Evolutionary conservation across 2,797 vertebrate species (phyloP).

Genomic region (Urosaurus nigricauda): DNA sequence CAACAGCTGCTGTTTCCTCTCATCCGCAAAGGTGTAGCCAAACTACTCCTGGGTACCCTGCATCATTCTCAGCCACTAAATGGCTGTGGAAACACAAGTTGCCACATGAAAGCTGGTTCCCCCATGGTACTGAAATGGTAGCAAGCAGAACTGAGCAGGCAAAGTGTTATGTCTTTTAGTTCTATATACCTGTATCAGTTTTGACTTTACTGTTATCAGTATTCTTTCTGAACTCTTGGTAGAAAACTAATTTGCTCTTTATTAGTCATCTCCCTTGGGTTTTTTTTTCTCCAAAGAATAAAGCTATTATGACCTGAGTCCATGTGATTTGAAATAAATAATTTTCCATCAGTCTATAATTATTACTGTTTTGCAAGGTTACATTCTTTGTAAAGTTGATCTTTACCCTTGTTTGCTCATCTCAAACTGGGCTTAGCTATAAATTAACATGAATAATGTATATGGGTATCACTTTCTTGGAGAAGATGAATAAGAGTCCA

Average conservation of each 20-base stretch:
- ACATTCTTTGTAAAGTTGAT: constrained; percentile 4
- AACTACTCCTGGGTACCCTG: too few species aligned
- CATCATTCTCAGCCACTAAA: too few species aligned
- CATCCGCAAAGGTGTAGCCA: too few species aligned
- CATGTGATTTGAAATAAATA: constrained; percentile 12
- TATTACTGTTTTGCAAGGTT: constrained; percentile 18
- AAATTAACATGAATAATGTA: constrained; percentile 25
- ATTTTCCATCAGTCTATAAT: constrained; percentile 4
- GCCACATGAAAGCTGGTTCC: too few species aligned
- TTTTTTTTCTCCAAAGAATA: constrained; percentile 56
- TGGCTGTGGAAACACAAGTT: too few species aligned
- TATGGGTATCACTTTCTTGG: not conserved
- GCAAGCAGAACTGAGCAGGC: too few species aligned
- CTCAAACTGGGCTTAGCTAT: constrained; percentile 3
- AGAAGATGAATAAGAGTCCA: not conserved
- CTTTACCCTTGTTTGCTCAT: constrained; percentile 9
- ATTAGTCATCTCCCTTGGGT: constrained; percentile 35
- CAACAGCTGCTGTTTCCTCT: too few species aligned
- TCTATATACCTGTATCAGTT: constrained; percentile 33
- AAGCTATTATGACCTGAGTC: constrained; percentile 53
- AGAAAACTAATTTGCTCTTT: constrained; percentile 40
- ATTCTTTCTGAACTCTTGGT: not conserved
- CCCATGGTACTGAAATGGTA: too few species aligned
- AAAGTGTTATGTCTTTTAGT: constrained; percentile 40
- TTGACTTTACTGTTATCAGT: constrained; percentile 19